phyloP scores from a whole-genome alignment of 2,113 vertebrate genomes.

The Stictonetta naevosa region DNA sequence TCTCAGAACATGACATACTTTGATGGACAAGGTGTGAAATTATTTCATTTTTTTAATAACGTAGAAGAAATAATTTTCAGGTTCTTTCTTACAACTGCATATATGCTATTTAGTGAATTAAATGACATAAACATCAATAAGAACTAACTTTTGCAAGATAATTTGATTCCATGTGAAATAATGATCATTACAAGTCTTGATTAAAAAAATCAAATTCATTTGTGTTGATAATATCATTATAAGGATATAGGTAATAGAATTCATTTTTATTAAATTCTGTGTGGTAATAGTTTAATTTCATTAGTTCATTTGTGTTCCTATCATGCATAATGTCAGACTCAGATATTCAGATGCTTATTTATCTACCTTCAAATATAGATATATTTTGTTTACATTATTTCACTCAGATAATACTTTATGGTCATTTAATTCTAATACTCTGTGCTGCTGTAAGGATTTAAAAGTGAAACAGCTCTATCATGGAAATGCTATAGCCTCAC shows the following conservation, averaged over 20 bases:
- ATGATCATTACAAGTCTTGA: neutral
- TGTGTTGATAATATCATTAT: neutral
- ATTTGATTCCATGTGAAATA: neutral
- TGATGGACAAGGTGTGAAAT: neutral
- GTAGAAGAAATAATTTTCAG: neutral
- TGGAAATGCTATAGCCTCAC: neutral
- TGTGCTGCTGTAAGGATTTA: neutral
- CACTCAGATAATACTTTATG: neutral
- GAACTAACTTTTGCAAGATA: neutral
- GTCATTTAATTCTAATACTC: neutral
- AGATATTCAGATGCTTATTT: neutral
- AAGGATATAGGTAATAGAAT: neutral
- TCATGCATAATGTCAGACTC: neutral
- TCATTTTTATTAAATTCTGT: neutral
- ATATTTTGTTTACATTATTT: neutral
- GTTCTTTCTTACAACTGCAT: neutral
- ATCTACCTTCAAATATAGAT: neutral
- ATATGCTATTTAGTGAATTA: neutral
- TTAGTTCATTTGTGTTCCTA: neutral
- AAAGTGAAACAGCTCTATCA: neutral
- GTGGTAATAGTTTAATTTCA: neutral
- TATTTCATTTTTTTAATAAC: neutral
- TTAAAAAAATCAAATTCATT: neutral
- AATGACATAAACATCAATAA: neutral
- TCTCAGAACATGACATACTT: neutral